Percentiles rank a stretch among this genome's conserved stretches.
Conservation (phyloP, 1,140 invertebrate species). For the Drosophila gunungcola region DNA sequence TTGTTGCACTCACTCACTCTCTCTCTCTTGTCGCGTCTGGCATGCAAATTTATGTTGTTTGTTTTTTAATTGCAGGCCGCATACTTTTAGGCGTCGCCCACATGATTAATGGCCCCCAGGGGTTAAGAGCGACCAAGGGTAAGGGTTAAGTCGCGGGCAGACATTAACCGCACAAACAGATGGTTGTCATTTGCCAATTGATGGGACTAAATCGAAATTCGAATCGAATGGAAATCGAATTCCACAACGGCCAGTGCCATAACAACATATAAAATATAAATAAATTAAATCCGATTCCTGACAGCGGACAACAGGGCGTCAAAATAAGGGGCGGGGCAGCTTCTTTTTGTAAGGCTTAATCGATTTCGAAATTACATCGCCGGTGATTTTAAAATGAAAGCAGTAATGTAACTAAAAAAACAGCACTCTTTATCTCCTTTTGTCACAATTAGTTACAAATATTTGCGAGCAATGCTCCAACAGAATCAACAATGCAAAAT, state of each 20-base stretch:
- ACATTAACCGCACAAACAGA: conserved; percentile 62
- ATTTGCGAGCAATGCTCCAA: too few relatives aligned
- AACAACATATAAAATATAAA: conserved; percentile 55
- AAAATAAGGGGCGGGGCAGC: not conserved
- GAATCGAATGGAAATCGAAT: conserved; percentile 40
- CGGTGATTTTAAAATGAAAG: not conserved
- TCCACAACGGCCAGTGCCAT: conserved; percentile 37
- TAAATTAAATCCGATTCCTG: conserved; percentile 49
- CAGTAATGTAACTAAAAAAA: too few relatives aligned
- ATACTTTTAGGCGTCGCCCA: conserved; percentile 66
- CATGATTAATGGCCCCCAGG: conserved; percentile 65
- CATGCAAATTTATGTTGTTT: conserved; percentile 69
- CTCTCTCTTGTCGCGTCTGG: conserved; percentile 37
- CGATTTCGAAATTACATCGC: conserved; percentile 11
- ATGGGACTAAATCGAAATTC: conserved; percentile 58
- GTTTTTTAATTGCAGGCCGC: conserved; percentile 69
- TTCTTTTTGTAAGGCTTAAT: conserved; percentile 18
- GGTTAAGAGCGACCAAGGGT: conserved; percentile 5
- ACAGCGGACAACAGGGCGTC: conserved; percentile 33
- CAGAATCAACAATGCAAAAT: too few relatives aligned
- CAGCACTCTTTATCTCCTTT: too few relatives aligned
- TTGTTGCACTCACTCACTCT: not conserved
- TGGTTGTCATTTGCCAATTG: conserved; percentile 76
- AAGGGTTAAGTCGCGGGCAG: not conserved
- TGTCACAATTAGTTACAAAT: too few relatives aligned